phyloP scores from a whole-genome alignment of 1,140 invertebrate species.

The Euura saliciscinereae region DNA sequence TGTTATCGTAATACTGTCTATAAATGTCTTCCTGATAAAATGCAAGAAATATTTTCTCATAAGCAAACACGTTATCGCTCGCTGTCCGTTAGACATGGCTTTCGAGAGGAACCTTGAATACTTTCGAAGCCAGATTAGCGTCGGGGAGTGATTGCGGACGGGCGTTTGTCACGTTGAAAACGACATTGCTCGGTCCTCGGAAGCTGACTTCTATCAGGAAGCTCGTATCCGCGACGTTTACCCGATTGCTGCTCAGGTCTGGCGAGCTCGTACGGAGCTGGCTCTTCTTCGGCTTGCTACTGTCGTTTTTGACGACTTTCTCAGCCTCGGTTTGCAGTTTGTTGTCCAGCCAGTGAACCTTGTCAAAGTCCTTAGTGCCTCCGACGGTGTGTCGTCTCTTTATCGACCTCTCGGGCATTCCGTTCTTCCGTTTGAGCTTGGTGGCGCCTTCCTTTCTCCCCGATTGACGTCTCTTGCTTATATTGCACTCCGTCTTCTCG shows the following conservation, averaged over 20 bases:
- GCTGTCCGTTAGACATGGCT: conserved; percentile 59
- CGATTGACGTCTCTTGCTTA: conserved; percentile 72
- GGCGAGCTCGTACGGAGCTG: conserved; percentile 67
- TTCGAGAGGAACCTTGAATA: conserved; percentile 66
- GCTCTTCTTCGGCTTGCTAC: conserved; percentile 56
- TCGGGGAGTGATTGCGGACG: conserved; percentile 64
- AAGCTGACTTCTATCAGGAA: conserved; percentile 64
- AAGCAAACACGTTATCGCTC: neutral
- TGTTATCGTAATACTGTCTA: neutral
- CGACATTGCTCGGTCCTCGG: conserved; percentile 60
- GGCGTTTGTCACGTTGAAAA: conserved; percentile 62
- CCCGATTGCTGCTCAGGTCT: conserved; percentile 62
- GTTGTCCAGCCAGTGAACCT: conserved; percentile 67
- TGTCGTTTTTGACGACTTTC: conserved; percentile 59
- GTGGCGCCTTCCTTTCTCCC: conserved; percentile 60
- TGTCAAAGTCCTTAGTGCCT: conserved; percentile 84
- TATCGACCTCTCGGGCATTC: conserved; percentile 77
- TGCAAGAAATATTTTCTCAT: neutral
- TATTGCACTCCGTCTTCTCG: conserved; percentile 82
- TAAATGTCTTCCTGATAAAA: conserved; percentile 9
- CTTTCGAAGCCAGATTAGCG: conserved; percentile 53
- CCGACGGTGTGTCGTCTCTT: conserved; percentile 91
- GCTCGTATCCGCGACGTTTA: conserved; percentile 51
- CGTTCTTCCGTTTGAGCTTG: conserved; percentile 76
- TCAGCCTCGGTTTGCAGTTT: conserved; percentile 57